These are phyloP conservation scores for Diorhabda elongata DNA, from an alignment of 1,140 invertebrate genomes.

Conservation along the genomic window DNA sequence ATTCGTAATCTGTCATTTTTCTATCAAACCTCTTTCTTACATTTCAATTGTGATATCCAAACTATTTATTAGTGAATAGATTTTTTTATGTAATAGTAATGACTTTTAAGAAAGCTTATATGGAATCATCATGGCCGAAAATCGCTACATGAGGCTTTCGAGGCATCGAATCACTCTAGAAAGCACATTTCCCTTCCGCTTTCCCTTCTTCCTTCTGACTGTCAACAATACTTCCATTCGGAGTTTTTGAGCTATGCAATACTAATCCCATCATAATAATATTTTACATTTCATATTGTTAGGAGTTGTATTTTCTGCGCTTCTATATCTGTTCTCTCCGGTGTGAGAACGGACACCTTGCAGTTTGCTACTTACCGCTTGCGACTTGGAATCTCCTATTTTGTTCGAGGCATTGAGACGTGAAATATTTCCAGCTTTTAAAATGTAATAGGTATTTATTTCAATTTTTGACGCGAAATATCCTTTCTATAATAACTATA, in stretches of 20 bases:
- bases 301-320: background rate
- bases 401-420: background rate
- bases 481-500: too few relatives aligned
- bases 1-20: too few relatives aligned
- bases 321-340: background rate
- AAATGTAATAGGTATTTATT: too few relatives aligned
- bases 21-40: too few relatives aligned
- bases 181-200: constrained; percentile 14
- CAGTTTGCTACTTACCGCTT: background rate
- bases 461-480: too few relatives aligned
- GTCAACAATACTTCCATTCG: constrained; percentile 8
- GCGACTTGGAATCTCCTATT: background rate
- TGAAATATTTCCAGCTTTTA: background rate
- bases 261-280: constrained; percentile 33
- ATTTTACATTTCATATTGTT: constrained; percentile 32
- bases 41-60: too few relatives aligned
- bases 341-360: constrained; percentile 15
- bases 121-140: too few relatives aligned
- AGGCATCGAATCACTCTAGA: too few relatives aligned
- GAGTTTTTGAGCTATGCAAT: constrained; percentile 14
- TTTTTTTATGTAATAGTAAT: too few relatives aligned
- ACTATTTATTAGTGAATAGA: too few relatives aligned
- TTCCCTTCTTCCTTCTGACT: background rate
- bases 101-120: too few relatives aligned
- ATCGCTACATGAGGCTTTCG: too few relatives aligned